A percentile compares a stretch with the other conserved stretches of the same genome.
Conservation (phyloP, 2,797 vertebrate genomes). For the Sparus aurata region DNA sequence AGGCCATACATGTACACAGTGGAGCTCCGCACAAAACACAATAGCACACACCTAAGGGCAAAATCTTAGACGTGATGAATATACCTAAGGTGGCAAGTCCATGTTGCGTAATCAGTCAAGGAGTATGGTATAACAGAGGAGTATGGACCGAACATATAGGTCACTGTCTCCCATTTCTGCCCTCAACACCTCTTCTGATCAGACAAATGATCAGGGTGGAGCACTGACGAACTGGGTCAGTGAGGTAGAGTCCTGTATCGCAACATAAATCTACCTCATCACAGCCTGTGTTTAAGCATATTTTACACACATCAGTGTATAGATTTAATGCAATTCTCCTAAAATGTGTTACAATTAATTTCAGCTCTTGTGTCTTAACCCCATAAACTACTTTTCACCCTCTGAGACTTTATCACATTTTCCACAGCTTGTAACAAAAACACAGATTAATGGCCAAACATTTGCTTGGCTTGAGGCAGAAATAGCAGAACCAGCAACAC, state of each 20-base stretch:
- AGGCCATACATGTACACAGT: neutral
- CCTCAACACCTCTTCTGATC: neutral
- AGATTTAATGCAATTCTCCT: neutral
- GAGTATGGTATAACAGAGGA: neutral
- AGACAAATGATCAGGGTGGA: constrained; percentile 45
- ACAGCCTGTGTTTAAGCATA: neutral
- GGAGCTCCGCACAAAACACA: constrained; percentile 10
- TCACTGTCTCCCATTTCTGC: constrained; percentile 42
- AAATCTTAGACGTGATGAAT: neutral
- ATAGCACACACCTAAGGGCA: neutral
- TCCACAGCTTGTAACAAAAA: neutral
- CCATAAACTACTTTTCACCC: neutral
- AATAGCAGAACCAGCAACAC: constrained; percentile 2
- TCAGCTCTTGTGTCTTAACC: neutral
- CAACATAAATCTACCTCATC: constrained; percentile 10
- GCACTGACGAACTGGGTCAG: constrained; percentile 21
- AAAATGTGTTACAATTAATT: neutral
- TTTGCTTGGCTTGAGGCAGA: constrained; percentile 20
- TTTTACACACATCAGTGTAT: neutral
- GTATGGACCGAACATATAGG: neutral
- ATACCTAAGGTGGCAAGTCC: neutral
- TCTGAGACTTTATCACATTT: constrained; percentile 31
- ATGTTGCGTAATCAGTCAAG: constrained; percentile 17
- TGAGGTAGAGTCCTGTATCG: constrained; percentile 8
- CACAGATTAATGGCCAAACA: constrained; percentile 6